Conservation (phyloP, 92 coral and sea anemone species). For the Zoanthus sociatus region DNA sequence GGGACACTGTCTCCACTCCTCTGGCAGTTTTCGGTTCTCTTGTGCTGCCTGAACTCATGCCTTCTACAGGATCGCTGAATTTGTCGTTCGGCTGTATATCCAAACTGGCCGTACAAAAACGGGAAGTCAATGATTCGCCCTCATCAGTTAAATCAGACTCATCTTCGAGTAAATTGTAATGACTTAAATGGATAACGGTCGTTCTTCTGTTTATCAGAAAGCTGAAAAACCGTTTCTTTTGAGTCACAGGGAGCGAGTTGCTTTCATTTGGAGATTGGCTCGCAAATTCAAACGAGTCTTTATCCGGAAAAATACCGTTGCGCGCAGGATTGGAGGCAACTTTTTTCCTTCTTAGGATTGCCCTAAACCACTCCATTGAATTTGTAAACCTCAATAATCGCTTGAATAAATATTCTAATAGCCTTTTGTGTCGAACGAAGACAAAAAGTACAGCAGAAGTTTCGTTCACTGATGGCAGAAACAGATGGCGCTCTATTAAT, state of each 20-base stretch:
- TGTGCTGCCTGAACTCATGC: background rate
- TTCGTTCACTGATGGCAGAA: background rate
- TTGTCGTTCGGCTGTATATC: background rate
- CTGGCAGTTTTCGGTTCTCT: background rate
- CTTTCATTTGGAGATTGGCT: background rate
- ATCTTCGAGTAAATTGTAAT: background rate
- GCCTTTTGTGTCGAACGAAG: background rate
- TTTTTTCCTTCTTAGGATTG: conserved; percentile 8
- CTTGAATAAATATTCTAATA: background rate
- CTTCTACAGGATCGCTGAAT: background rate
- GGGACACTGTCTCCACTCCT: conserved; percentile 16
- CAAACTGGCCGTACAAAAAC: too few relatives aligned
- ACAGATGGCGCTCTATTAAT: background rate
- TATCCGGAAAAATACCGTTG: background rate
- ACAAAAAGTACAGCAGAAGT: background rate
- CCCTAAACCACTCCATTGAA: conserved; percentile 33
- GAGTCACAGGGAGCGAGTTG: background rate
- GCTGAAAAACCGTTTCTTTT: background rate
- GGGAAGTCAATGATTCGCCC: background rate
- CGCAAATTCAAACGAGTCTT: background rate
- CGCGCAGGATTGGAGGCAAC: background rate
- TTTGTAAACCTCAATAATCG: background rate
- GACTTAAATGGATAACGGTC: background rate
- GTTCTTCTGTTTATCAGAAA: background rate
- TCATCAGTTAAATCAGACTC: background rate